phyloP scores from a whole-genome alignment of 2,888 invertebrate genomes.

The Rotaria socialis region DNA sequence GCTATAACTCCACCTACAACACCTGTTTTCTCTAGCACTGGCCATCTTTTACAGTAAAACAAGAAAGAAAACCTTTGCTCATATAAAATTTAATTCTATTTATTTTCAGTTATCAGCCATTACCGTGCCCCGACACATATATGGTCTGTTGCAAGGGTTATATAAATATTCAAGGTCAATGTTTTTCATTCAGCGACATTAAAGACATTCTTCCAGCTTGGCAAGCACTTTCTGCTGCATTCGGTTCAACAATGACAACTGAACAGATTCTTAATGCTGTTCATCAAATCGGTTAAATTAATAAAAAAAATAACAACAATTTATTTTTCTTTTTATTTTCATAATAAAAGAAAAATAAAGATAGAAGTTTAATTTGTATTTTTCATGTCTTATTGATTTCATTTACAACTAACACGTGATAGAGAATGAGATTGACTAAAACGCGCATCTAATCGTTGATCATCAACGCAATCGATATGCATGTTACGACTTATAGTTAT shows the following conservation, averaged over 20 bases:
- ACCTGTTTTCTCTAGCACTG: neutral
- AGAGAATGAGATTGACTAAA: neutral
- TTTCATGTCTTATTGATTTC: neutral
- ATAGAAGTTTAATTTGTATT: neutral
- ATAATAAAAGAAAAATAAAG: neutral
- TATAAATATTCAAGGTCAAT: constrained; percentile 43
- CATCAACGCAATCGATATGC: neutral
- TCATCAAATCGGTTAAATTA: neutral
- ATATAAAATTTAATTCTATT: neutral
- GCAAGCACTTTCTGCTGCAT: neutral
- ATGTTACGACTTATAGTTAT: neutral
- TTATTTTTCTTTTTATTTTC: too few relatives aligned
- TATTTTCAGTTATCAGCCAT: constrained; percentile 31
- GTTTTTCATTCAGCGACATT: constrained; percentile 27
- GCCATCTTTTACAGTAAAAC: constrained; percentile 25
- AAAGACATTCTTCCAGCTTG: constrained; percentile 24
- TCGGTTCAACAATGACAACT: neutral
- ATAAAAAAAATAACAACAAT: too few relatives aligned
- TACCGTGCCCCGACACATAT: constrained; percentile 43
- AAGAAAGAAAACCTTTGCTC: neutral
- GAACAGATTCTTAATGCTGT: constrained; percentile 20
- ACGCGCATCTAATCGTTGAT: neutral
- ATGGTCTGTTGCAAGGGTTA: constrained; percentile 43
- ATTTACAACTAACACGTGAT: neutral
- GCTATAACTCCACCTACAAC: neutral